Evolutionary conservation across 2,113 vertebrate species (phyloP), one percentile per base, ranked within the genome.

Genomic region (Psittacara wagleri): DNA sequence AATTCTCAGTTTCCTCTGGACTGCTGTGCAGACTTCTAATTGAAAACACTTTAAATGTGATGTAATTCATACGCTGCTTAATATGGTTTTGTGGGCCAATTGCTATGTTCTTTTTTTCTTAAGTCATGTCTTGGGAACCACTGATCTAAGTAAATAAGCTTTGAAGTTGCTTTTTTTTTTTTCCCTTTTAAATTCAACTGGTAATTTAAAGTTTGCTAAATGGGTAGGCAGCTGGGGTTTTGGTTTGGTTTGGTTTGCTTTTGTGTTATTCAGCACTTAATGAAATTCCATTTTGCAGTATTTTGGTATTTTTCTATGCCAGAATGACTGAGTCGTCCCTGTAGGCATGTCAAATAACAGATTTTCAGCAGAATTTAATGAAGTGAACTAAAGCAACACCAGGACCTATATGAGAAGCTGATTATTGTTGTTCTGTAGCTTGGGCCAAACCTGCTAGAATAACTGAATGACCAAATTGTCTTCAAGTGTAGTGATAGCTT

Each of bases 1-100:
- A 78, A 2, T 91, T 64, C 55, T 91, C 17, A 31, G 43, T 94
- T 86, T 83, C 2, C 1, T 83, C 39, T 57, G 64, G 69, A 48
- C 61, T 83, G 48, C 80, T 24, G 15, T 86, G 81, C 61, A 86
- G 69, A 66, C 44, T 79, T 82, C 20, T 91, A 82, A 91, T 79
- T 96, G 89, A 91, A 86, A 92, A 87, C 83, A 87, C 48, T 91
- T 88, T 18, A 77, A 80, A 83, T 85, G 66, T 72, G 81, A 74
- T 94, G 78, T 46, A 66, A 92, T 80, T 95, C 17, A 37, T 88
- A 13, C 0, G 2, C 31, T 88, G 72, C 74, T 95, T 88, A 78
- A 74, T 92, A 59, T 59, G 55, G 48, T 70, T 95, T 90, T 90
- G 72, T 86, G 72, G 51, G n/a, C 59, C 68, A 29, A 1, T 74